These are phyloP conservation scores for Minunthozetes semirufus DNA, from an alignment of 2,888 invertebrate species.

Conservation along the genomic window DNA sequence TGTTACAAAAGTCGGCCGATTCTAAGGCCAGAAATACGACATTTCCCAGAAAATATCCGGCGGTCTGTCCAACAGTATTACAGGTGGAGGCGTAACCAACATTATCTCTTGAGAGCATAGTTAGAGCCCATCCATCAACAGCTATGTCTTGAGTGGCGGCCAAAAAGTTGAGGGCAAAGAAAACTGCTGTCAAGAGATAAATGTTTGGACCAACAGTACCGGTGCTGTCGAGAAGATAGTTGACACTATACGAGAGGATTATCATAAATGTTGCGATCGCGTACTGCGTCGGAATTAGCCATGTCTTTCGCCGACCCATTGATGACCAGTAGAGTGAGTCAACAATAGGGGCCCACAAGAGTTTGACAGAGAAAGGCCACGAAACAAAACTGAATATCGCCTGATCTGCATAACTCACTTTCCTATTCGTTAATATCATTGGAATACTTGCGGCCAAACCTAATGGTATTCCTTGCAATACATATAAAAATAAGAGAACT, in stretches of 20 bases:
- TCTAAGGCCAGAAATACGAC: conserved; percentile 93
- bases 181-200: conserved; percentile 69
- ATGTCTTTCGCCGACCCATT: conserved; percentile 84
- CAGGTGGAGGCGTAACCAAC: conserved; percentile 98
- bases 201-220: conserved; percentile 59
- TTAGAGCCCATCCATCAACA: conserved; percentile 99
- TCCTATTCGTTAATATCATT: conserved; percentile 84
- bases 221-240: conserved; percentile 67
- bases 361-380: conserved; percentile 81
- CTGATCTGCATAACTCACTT: conserved; percentile 90
- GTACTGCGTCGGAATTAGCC: conserved; percentile 86
- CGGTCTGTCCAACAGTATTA: conserved; percentile 96
- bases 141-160: conserved; percentile 99
- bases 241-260: conserved; percentile 66
- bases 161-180: conserved; percentile 85
- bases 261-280: conserved; percentile 81
- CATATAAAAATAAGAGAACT: conserved; percentile 81
- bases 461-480: conserved; percentile 79
- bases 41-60: conserved; percentile 93
- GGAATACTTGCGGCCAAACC: conserved; percentile 91
- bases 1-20: conserved; percentile 91
- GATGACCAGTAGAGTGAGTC: conserved; percentile 71
- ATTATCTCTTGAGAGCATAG: conserved; percentile 90
- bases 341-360: conserved; percentile 97
- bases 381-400: conserved; percentile 74